phyloP scores from a whole-genome alignment of 2,797 vertebrate genomes.

The Xenentodon cancila region DNA sequence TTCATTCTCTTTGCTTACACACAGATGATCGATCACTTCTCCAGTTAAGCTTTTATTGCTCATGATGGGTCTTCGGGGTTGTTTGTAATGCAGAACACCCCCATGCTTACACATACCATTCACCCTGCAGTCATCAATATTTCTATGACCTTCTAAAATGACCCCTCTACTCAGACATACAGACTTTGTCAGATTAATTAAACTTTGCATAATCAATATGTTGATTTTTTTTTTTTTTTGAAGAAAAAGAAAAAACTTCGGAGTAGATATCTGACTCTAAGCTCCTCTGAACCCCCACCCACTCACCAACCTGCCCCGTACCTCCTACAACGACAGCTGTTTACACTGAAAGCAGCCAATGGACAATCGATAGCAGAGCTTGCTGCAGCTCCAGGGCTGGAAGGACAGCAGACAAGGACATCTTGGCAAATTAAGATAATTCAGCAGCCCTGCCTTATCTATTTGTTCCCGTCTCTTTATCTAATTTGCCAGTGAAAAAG shows the following conservation, averaged over 20 bases:
- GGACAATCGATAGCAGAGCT: slow-evolving; percentile 69
- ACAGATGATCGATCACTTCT: slow-evolving; percentile 59
- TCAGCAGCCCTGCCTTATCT: slow-evolving; percentile 59
- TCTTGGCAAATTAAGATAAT: slow-evolving; percentile 69
- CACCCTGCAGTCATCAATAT: slow-evolving; percentile 70
- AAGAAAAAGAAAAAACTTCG: slow-evolving; percentile 19
- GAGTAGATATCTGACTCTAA: slow-evolving; percentile 23
- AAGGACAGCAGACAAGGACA: slow-evolving; percentile 77
- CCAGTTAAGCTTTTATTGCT: slow-evolving; percentile 73
- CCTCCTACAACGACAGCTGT: slow-evolving; percentile 39
- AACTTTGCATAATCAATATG: slow-evolving; percentile 74
- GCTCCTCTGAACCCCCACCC: slow-evolving; percentile 22
- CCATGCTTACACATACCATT: slow-evolving; percentile 45
- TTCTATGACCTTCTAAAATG: slow-evolving; percentile 73
- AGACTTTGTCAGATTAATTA: slow-evolving; percentile 41
- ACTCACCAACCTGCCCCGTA: slow-evolving; percentile 18
- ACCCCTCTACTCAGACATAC: slow-evolving; percentile 29
- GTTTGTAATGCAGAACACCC: slow-evolving; percentile 54
- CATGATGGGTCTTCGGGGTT: slow-evolving; percentile 69
- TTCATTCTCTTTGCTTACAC: slow-evolving; percentile 50
- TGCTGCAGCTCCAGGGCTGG: slow-evolving; percentile 49
- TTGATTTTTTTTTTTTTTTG: slow-evolving; percentile 4
- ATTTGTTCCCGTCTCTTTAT: slow-evolving; percentile 72
- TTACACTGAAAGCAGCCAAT: slow-evolving; percentile 53
- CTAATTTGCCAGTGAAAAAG: slow-evolving; percentile 56